Evolutionary conservation across 2,113 vertebrate species (phyloP), one percentile per base, ranked within the genome.

Genomic region (Carollia perspicillata): DNA sequence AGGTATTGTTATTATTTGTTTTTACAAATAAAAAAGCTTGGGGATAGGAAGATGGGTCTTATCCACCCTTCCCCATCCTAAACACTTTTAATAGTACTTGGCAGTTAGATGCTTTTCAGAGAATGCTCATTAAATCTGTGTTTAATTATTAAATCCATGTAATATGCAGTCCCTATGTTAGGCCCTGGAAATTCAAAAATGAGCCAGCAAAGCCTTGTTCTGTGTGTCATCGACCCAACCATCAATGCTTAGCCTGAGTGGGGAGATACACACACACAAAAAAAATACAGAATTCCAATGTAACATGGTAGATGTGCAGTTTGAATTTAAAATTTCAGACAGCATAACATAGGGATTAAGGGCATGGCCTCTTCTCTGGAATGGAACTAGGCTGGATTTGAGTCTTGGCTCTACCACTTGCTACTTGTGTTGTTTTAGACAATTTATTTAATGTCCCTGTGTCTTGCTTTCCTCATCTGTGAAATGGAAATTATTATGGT

Each of bases 381-480:
- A 77, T 40, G 26, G 33, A 37, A 14, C 10, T 93, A 83, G 2
- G 7, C 28, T 89, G n/a, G 3, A 28, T 89, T 79, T 37, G 35
- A 69, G 74, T 86, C 4, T 28, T 60, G 71, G 30, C 40, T 72
- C 60, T 30, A 96, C 9, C 10, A 71, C 26, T 90, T 80, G 40
- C 16, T 80, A 92, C 37, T 26, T 55, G 8, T 83, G 9, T 84
- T 75, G 9, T n/a, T 90, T 92, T 65, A 69, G n/a, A 13, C 42
- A 77, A 71, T 74, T 81, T 58, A 55, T 6, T 23, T 33, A 88
- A 68, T 84, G 18, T 58, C 26, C 22, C 16, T 66, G 30, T 78
- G 9, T 35, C 35, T 94, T 95, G 16, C n/a, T 93, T 95, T 92
- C 33, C 10, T 95, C 23, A 85, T 88, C 58, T 93, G 18, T 85